Evolutionary conservation across 2,113 vertebrate genomes (phyloP).

Genomic region (Aspiorhynchus laticeps): DNA sequence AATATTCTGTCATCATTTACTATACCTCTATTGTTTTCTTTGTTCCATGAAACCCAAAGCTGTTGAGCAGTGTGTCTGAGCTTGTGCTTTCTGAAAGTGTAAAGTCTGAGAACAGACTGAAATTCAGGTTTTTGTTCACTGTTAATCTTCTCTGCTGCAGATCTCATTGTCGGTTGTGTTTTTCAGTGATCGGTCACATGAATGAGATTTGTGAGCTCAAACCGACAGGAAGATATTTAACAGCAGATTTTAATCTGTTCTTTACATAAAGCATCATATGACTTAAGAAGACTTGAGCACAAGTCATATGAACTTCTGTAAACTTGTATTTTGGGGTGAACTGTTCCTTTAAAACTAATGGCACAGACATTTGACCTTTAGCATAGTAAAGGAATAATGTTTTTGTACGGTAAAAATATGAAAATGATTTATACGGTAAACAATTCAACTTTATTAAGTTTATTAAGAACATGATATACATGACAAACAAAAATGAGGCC

Average conservation of each 20-base stretch:
- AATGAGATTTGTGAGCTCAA: background rate
- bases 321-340: background rate
- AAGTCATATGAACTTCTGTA: background rate
- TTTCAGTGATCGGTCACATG: background rate
- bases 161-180: background rate
- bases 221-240: background rate
- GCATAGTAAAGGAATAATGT: background rate
- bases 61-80: background rate
- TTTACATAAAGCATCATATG: constrained; percentile 5
- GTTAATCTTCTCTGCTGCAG: background rate
- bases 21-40: background rate
- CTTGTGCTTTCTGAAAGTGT: background rate
- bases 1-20: background rate
- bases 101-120: background rate
- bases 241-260: background rate
- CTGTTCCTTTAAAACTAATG: background rate
- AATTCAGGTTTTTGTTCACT: background rate
- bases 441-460: background rate
- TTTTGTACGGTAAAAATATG: background rate
- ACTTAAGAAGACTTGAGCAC: background rate
- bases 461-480: background rate
- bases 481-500: background rate
- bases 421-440: background rate
- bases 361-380: background rate
- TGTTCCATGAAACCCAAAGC: background rate